A percentile compares a stretch with the other conserved stretches of the same genome.
These are phyloP conservation scores for Tricholauxania praeusta DNA, from an alignment of 2,888 invertebrate genomes.

Conservation along the genomic window DNA sequence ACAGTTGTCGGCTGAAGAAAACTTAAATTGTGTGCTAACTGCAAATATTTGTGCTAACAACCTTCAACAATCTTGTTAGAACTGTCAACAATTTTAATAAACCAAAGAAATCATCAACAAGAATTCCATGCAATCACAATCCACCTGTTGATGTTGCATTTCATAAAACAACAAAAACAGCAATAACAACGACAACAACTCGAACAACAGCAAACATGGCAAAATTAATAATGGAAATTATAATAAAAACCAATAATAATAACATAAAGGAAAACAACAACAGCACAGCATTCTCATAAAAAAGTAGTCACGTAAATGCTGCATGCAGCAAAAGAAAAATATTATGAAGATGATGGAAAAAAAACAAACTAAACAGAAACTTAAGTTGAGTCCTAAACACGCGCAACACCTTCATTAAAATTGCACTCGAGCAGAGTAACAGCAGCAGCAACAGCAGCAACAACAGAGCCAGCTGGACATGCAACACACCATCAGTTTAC, in stretches of 20 bases:
- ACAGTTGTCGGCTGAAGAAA: too few species aligned
- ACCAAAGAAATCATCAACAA: too few species aligned
- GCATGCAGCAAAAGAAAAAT: conserved; percentile 6
- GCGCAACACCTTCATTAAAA: conserved; percentile 35
- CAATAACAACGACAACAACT: not conserved
- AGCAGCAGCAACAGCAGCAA: too few species aligned
- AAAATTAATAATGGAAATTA: too few species aligned
- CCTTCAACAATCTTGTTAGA: too few species aligned
- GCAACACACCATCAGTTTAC: not conserved
- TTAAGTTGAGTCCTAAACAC: conserved; percentile 16
- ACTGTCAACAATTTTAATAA: too few species aligned
- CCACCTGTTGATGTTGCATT: not conserved
- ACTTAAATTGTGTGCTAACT: too few species aligned
- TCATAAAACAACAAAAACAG: conserved; percentile 5
- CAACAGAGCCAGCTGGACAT: conserved; percentile 19
- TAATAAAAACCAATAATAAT: conserved; percentile 1
- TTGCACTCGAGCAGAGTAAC: conserved; percentile 3
- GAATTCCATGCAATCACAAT: too few species aligned
- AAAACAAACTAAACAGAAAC: not conserved
- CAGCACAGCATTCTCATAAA: not conserved
- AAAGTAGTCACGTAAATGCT: not conserved
- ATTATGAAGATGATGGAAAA: not conserved
- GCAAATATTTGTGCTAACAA: too few species aligned
- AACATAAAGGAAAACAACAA: conserved; percentile 3
- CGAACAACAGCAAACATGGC: not conserved